Base-by-base conservation (phyloP, 2,888 invertebrate species). In the Hoplodrina ambigua region DNA sequence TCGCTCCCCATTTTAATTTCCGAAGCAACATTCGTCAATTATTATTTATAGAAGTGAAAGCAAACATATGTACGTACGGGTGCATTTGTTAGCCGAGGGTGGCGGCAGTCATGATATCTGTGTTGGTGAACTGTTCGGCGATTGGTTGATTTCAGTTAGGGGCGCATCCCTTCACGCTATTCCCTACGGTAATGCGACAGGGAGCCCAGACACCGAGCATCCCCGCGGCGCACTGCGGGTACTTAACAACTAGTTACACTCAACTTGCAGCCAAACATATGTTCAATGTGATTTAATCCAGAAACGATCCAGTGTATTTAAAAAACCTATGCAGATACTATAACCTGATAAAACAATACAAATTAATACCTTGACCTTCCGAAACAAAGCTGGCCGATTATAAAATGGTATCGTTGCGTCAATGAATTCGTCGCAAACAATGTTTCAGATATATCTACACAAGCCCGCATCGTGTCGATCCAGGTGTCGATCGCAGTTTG, bases 1-100 rank as follows among this genome's bases (percentile, higher is more conserved):
- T 78, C 78, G 81, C 87, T 89, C 94, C 94, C 93, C 89, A 90
- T 91, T 91, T 91, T 89, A 91, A 92, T 92, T 91, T 88, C 77
- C 87, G 83, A 78, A 82, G 87, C 86, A 87, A 83, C 87, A 90
- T 88, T 91, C 86, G 86, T 89, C 90, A 91, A 93, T 94, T 93
- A 94, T 94, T 94, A 94, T 94, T 95, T 94, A 92, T 89, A 91
- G 88, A 77, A 86, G 91, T 93, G 93, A 94, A 93, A 91, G 90
- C 90, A 88, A 94, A 92, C 94, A 94, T 95, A 95, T 95, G 95
- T 94, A 93, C 88, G 95, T 94, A 93, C 88, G 86, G 75, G 86
- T 87, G 82, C 79, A 85, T 88, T 89, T 84, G 83, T 84, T 75
- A 75, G 82, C 81, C 86, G 79, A 90, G 94, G 94, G 95, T 92